Conservation (phyloP, 2,113 vertebrate species). For the Amia ocellicauda region DNA sequence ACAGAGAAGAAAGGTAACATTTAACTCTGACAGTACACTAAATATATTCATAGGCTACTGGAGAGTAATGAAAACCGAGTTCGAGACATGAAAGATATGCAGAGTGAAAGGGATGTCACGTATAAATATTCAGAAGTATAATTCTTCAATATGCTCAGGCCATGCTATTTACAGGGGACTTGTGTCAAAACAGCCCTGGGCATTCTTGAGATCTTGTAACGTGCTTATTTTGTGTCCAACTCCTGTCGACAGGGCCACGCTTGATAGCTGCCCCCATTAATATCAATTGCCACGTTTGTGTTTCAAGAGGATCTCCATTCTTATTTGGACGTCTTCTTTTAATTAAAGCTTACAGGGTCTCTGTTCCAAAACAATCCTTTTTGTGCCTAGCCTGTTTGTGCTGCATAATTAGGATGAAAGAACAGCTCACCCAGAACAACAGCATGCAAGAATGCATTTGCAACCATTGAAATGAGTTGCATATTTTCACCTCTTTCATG, state of each 20-base stretch:
- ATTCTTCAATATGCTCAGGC: background rate
- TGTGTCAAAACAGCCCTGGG: background rate
- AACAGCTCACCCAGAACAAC: background rate
- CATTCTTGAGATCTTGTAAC: background rate
- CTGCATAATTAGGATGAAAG: background rate
- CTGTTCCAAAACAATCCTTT: background rate
- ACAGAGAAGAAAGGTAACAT: too few species aligned
- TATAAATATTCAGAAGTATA: background rate
- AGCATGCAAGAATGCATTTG: background rate
- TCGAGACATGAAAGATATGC: too few species aligned
- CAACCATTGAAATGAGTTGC: background rate
- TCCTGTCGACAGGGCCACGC: background rate
- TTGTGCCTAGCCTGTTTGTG: background rate
- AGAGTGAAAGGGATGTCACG: background rate
- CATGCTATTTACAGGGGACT: background rate
- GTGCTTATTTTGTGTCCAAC: background rate
- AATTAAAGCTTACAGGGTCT: background rate
- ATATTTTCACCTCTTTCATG: background rate
- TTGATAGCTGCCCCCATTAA: background rate
- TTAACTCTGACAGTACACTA: too few species aligned
- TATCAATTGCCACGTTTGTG: background rate
- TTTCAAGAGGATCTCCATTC: background rate
- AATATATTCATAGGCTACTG: too few species aligned
- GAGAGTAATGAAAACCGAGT: background rate
- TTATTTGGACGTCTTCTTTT: background rate